phyloP scores from a whole-genome alignment of 2,888 invertebrate genomes.

The Conistra vaccinii region DNA sequence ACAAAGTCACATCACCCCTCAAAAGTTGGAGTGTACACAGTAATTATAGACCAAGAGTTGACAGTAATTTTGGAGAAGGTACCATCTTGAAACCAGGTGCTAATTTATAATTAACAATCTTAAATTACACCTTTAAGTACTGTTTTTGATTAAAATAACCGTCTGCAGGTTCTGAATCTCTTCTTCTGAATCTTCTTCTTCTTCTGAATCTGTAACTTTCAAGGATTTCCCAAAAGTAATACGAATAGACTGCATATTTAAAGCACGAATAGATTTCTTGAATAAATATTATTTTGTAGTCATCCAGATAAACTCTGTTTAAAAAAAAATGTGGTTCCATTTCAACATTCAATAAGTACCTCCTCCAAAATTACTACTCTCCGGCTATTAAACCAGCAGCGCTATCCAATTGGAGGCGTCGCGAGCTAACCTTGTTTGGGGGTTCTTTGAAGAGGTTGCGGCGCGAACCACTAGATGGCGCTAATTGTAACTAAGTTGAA shows the following conservation, averaged over 20 bases:
- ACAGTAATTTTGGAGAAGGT: slow-evolving; percentile 33
- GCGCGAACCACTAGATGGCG: slow-evolving; percentile 57
- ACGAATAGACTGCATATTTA: not conserved
- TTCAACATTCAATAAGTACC: slow-evolving; percentile 12
- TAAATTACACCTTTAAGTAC: not conserved
- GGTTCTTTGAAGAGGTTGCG: slow-evolving; percentile 58
- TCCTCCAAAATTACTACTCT: slow-evolving; percentile 17
- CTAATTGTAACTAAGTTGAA: slow-evolving; percentile 43
- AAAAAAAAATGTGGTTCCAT: not conserved
- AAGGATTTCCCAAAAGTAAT: not conserved
- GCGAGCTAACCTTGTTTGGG: slow-evolving; percentile 57
- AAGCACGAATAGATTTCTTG: not conserved
- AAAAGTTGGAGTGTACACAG: slow-evolving; percentile 58
- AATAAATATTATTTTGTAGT: not conserved
- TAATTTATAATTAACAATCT: not conserved
- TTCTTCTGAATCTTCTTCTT: too few relatives aligned
- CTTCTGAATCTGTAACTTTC: not conserved
- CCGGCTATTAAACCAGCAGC: slow-evolving; percentile 51
- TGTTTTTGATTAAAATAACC: not conserved
- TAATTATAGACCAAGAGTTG: slow-evolving; percentile 48
- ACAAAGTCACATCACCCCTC: slow-evolving; percentile 59
- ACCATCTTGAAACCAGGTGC: not conserved
- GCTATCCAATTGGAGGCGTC: slow-evolving; percentile 55
- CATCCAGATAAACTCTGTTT: rapidly evolving
- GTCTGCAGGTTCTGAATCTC: not conserved